phyloP scores from a whole-genome alignment of 2,113 vertebrate genomes.

The Indri indri region DNA sequence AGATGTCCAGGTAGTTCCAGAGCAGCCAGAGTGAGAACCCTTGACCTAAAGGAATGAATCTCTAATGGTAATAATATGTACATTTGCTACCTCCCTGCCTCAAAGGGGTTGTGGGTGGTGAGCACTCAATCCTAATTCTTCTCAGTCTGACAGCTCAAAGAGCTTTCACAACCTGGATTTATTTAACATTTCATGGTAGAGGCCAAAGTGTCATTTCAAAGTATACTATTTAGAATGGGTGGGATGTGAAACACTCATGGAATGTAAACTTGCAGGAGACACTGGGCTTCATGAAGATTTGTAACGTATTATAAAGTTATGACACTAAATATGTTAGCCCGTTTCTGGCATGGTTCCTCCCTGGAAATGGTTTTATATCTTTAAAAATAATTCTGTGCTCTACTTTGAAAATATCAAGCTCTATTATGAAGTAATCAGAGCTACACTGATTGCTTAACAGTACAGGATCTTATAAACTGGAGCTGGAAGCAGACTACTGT shows the following conservation, averaged over 20 bases:
- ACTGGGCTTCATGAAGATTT: constrained; percentile 7
- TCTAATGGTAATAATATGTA: neutral
- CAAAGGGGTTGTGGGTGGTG: neutral
- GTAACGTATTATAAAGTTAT: constrained; percentile 47
- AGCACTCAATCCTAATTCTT: neutral
- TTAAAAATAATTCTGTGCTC: constrained; percentile 50
- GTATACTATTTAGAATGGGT: constrained; percentile 45
- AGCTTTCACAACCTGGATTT: constrained; percentile 29
- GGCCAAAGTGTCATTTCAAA: constrained; percentile 55
- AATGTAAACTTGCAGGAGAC: constrained; percentile 56
- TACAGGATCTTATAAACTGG: neutral
- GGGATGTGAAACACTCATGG: constrained; percentile 21
- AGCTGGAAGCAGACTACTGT: constrained; percentile 36
- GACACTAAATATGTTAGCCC: constrained; percentile 10
- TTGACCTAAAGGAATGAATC: neutral
- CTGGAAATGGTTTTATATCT: constrained; percentile 44
- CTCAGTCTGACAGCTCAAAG: constrained; percentile 18
- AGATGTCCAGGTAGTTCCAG: constrained; percentile 15
- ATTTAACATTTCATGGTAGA: constrained; percentile 59
- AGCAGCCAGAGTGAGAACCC: neutral
- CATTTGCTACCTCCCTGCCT: neutral
- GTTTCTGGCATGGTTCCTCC: neutral
- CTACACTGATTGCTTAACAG: constrained; percentile 29
- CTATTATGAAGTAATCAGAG: constrained; percentile 57
- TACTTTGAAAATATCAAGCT: constrained; percentile 36